These are phyloP conservation scores for Anhinga rufa DNA, from an alignment of 2,113 vertebrate species.

Conservation along the genomic window DNA sequence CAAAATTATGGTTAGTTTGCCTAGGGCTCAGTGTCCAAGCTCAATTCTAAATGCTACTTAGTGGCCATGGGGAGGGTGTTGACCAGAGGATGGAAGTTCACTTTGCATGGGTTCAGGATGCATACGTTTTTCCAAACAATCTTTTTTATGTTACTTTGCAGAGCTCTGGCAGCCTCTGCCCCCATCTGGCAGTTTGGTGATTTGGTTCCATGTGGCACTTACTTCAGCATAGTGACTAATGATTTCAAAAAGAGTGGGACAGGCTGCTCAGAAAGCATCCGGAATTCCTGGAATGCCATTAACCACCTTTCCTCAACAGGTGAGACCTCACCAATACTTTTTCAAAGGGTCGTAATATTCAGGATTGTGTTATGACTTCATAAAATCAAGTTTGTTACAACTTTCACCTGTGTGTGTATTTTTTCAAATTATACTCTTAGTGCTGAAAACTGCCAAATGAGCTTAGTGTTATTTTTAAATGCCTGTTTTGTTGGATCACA, in stretches of 20 bases:
- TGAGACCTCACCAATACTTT: constrained; percentile 34
- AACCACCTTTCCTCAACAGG: constrained; percentile 78
- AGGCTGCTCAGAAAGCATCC: constrained; percentile 83
- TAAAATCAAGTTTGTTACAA: not conserved
- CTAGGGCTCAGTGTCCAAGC: not conserved
- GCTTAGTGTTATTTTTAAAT: not conserved
- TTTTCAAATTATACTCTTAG: not conserved
- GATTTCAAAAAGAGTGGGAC: constrained; percentile 82
- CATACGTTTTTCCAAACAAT: not conserved
- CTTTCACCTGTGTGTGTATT: not conserved
- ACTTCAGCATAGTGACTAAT: constrained; percentile 83
- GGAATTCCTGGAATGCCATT: constrained; percentile 86
- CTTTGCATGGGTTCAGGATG: not conserved
- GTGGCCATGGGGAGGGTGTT: not conserved
- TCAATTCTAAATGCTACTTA: not conserved
- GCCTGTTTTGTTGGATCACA: not conserved
- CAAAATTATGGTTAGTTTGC: not conserved
- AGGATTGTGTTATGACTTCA: not conserved
- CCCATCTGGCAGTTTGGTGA: constrained; percentile 92
- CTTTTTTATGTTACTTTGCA: constrained; percentile 38
- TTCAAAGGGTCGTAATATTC: not conserved
- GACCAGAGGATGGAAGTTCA: not conserved
- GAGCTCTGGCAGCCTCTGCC: constrained; percentile 92
- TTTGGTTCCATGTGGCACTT: constrained; percentile 84
- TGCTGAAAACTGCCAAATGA: not conserved